Conservation (phyloP, 2,797 vertebrate species). For the Danio jaintianensis region DNA sequence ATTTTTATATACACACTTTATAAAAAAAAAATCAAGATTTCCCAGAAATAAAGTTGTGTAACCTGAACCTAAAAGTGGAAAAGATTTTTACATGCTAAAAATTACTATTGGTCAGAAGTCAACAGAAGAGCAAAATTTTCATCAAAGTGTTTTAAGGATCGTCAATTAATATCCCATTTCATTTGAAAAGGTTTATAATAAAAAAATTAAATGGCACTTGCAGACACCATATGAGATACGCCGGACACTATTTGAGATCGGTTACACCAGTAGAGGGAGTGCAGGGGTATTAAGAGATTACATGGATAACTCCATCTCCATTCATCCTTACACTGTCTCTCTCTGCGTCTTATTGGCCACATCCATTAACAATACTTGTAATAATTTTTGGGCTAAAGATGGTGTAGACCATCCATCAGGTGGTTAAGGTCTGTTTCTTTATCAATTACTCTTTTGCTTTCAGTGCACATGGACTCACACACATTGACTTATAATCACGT, state of each 20-base stretch:
- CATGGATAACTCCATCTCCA: background rate
- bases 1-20: no score
- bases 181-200: background rate
- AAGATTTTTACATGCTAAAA: background rate
- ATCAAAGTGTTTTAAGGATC: background rate
- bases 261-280: slow-evolving; percentile 30
- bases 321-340: slow-evolving; percentile 3
- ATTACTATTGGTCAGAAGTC: no score
- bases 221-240: background rate
- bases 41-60: no score
- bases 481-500: background rate
- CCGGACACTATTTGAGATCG: background rate
- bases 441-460: background rate
- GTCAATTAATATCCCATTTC: background rate
- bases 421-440: background rate
- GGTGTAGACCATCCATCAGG: background rate
- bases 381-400: background rate
- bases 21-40: no score
- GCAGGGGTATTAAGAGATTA: slow-evolving; percentile 21
- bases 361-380: background rate
- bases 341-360: background rate
- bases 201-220: background rate
- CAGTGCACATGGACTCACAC: background rate
- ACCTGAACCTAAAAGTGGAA: background rate
- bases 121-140: background rate